A percentile compares a stretch with the other conserved stretches of the same genome.
Evolutionary conservation across 2,113 vertebrate genomes (phyloP).

Genomic region (Nannobrachium achirus): DNA sequence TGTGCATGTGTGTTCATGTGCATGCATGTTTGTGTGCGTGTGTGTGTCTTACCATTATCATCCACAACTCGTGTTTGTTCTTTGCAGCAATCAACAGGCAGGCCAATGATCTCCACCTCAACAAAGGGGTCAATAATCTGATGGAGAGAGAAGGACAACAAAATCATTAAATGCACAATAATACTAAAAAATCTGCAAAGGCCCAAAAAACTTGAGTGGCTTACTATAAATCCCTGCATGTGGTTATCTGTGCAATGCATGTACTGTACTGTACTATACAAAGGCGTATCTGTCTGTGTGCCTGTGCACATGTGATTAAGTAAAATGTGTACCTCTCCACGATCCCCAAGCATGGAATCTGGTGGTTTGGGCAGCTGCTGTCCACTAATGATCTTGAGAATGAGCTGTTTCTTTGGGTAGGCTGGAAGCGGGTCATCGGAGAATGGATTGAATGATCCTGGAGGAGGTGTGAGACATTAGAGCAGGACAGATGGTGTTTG

Average conservation of each 20-base stretch:
- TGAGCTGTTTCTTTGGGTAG: constrained; percentile 94
- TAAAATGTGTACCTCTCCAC: constrained; percentile 87
- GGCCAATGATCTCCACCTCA: constrained; percentile 96
- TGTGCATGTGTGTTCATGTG: neutral
- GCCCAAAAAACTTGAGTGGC: too few relatives aligned
- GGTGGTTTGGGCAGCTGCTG: constrained; percentile 98
- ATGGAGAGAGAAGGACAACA: constrained; percentile 5
- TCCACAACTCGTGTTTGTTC: constrained; percentile 98
- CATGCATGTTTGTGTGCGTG: neutral
- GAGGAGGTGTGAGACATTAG: constrained; percentile 34
- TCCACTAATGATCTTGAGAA: constrained; percentile 97
- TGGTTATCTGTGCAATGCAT: neutral
- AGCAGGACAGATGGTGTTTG: too few relatives aligned
- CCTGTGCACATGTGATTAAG: constrained; percentile 11
- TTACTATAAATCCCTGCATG: too few relatives aligned
- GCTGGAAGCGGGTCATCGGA: constrained; percentile 93
- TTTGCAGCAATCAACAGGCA: constrained; percentile 95
- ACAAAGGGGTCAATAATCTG: constrained; percentile 99
- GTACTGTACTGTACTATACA: neutral
- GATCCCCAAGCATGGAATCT: constrained; percentile 96
- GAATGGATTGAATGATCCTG: constrained; percentile 94
- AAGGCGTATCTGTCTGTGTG: neutral
- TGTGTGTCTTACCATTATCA: constrained; percentile 88
- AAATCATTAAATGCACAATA: neutral
- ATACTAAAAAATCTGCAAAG: neutral